phyloP scores from a whole-genome alignment of 2,113 vertebrate genomes.

The Pitta sordida region DNA sequence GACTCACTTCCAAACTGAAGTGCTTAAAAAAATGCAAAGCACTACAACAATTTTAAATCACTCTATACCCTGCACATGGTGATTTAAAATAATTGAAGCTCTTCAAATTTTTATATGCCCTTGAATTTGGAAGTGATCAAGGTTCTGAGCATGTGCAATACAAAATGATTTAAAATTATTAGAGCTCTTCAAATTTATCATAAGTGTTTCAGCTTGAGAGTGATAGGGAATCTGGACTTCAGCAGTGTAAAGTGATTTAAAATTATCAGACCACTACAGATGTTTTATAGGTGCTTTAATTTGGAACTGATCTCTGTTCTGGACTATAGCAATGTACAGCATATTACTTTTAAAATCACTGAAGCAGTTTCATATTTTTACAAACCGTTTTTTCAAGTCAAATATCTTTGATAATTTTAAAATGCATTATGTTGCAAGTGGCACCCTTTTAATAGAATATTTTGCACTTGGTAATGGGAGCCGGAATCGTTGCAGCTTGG shows the following conservation, averaged over 20 bases:
- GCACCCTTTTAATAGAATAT: conserved; percentile 49
- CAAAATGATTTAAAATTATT: conserved; percentile 74
- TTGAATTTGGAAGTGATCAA: conserved; percentile 76
- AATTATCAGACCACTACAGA: conserved; percentile 65
- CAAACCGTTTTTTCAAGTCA: not conserved
- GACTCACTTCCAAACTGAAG: conserved; percentile 74
- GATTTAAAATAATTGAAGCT: conserved; percentile 84
- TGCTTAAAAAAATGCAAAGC: conserved; percentile 77
- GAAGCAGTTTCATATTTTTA: conserved; percentile 26
- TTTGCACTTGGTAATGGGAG: not conserved
- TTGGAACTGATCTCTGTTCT: conserved; percentile 59
- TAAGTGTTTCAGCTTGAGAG: conserved; percentile 66
- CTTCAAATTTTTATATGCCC: conserved; percentile 79
- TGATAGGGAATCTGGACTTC: conserved; percentile 65
- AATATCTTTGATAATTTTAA: conserved; percentile 57
- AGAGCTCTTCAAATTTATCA: conserved; percentile 71
- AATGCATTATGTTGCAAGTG: conserved; percentile 26
- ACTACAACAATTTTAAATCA: conserved; percentile 79
- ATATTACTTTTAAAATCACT: conserved; percentile 32
- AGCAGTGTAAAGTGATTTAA: conserved; percentile 64
- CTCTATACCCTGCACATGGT: conserved; percentile 67
- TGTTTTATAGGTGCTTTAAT: conserved; percentile 70
- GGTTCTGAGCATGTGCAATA: conserved; percentile 71
- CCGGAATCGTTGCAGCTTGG: conserved; percentile 5
- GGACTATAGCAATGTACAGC: conserved; percentile 20